Evolutionary conservation across 2,113 vertebrate species (phyloP).

Genomic region (Nycticebus coucang): DNA sequence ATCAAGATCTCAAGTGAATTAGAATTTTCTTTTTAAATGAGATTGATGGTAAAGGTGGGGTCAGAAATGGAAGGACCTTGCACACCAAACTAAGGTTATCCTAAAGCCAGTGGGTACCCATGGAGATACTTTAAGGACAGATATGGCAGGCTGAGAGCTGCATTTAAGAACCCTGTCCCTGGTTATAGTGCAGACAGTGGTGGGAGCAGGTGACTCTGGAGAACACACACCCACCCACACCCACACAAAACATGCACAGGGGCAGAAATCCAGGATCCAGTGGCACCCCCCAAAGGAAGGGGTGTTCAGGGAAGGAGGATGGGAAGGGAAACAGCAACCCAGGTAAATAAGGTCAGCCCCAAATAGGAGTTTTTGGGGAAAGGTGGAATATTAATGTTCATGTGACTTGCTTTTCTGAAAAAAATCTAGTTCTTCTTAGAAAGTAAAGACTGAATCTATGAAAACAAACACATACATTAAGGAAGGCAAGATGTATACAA

Average conservation of each 20-base stretch:
- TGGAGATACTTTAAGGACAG: background rate
- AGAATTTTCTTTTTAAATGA: background rate
- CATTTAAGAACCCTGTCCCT: background rate
- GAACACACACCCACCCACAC: no score
- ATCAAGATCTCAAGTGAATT: background rate
- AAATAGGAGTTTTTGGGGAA: background rate
- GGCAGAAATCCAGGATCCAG: background rate
- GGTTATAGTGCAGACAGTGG: background rate
- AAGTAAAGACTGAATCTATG: background rate
- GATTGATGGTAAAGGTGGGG: background rate
- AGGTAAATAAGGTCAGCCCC: background rate
- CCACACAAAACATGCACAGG: no score
- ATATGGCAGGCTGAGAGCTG: background rate
- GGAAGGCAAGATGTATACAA: background rate
- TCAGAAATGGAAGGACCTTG: background rate
- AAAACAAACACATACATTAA: background rate
- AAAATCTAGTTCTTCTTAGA: background rate
- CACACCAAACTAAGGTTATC: background rate
- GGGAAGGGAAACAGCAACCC: background rate
- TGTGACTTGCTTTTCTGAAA: background rate
- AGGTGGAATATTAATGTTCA: background rate
- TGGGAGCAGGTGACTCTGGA: rapidly evolving
- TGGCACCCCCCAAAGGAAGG: no score
- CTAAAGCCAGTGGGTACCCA: background rate
- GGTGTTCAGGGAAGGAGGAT: rapidly evolving